These are phyloP conservation scores for Drosophila bunnanda DNA, from an alignment of 2,888 invertebrate species.

Conservation along the genomic window DNA sequence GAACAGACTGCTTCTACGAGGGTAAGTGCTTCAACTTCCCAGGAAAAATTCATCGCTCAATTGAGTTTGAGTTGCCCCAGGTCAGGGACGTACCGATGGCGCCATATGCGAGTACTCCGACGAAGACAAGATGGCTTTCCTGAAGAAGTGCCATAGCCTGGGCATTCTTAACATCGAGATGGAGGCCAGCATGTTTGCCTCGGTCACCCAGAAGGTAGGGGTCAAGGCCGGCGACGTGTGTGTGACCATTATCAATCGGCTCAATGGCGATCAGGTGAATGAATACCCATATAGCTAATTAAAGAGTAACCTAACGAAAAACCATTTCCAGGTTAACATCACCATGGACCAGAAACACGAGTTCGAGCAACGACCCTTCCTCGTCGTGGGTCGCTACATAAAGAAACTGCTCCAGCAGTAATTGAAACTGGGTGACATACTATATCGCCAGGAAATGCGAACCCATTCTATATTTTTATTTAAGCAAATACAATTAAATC, in stretches of 20 bases:
- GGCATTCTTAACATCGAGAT: slow-evolving; percentile 92
- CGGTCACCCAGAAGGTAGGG: slow-evolving; percentile 88
- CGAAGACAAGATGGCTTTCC: slow-evolving; percentile 88
- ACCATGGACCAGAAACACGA: slow-evolving; percentile 86
- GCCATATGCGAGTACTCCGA: slow-evolving; percentile 89
- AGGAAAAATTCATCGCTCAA: background rate
- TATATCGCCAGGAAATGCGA: background rate
- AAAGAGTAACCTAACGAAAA: background rate
- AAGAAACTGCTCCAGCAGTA: slow-evolving; percentile 77
- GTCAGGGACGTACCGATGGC: slow-evolving; percentile 91
- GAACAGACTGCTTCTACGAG: slow-evolving; percentile 92
- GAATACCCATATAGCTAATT: too few species aligned
- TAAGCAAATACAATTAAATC: slow-evolving; percentile 20
- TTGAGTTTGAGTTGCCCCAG: slow-evolving; percentile 81
- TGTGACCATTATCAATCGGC: slow-evolving; percentile 89
- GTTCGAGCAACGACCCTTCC: slow-evolving; percentile 89
- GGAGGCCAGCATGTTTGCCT: slow-evolving; percentile 91
- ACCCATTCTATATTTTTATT: background rate
- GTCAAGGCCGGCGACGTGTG: slow-evolving; percentile 89
- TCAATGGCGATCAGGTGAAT: slow-evolving; percentile 89
- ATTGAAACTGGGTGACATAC: background rate
- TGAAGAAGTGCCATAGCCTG: slow-evolving; percentile 85
- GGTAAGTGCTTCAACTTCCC: slow-evolving; percentile 83
- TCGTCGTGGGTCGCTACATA: slow-evolving; percentile 88
- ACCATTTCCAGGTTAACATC: slow-evolving; percentile 73